phyloP scores from a whole-genome alignment of 2,797 vertebrate species.

The Manis javanica region DNA sequence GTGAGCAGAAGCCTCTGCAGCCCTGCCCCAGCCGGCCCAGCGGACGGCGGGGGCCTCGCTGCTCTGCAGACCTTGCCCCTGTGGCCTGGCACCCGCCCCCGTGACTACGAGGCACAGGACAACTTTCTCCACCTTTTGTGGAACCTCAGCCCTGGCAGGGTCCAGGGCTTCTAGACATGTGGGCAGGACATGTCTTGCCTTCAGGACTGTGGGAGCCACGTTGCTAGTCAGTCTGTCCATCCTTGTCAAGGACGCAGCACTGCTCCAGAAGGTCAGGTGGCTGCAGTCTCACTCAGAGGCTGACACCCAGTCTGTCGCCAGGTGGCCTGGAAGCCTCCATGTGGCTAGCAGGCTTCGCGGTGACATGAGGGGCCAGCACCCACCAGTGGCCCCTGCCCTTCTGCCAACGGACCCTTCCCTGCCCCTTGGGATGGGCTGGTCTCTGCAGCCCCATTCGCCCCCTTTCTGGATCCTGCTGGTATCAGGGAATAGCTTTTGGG shows the following conservation, averaged over 20 bases:
- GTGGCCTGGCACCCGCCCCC: slow-evolving; percentile 88
- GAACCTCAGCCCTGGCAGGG: slow-evolving; percentile 60
- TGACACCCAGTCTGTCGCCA: background rate
- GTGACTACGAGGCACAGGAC: slow-evolving; percentile 66
- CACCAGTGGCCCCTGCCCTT: background rate
- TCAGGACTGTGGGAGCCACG: background rate
- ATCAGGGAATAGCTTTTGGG: slow-evolving; percentile 55
- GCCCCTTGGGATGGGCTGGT: slow-evolving; percentile 31
- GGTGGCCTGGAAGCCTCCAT: background rate
- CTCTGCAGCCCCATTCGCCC: slow-evolving; percentile 67
- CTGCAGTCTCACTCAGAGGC: background rate
- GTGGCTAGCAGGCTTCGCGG: background rate
- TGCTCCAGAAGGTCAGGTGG: background rate
- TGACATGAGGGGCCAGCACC: background rate
- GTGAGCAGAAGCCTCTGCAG: slow-evolving; percentile 89
- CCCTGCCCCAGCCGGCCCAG: slow-evolving; percentile 92
- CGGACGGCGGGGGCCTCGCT: slow-evolving; percentile 86
- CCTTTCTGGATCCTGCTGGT: slow-evolving; percentile 54
- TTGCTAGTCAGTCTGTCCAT: slow-evolving; percentile 5
- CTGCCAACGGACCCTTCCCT: slow-evolving; percentile 51
- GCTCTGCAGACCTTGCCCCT: slow-evolving; percentile 78
- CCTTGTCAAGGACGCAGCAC: background rate
- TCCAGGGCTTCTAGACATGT: slow-evolving; percentile 62
- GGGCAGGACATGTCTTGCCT: slow-evolving; percentile 67
- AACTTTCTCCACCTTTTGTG: slow-evolving; percentile 71